Evolutionary conservation across 2,888 invertebrate genomes (phyloP), one percentile per base, ranked within the genome.

Genomic region (Pelosia muscerda): DNA sequence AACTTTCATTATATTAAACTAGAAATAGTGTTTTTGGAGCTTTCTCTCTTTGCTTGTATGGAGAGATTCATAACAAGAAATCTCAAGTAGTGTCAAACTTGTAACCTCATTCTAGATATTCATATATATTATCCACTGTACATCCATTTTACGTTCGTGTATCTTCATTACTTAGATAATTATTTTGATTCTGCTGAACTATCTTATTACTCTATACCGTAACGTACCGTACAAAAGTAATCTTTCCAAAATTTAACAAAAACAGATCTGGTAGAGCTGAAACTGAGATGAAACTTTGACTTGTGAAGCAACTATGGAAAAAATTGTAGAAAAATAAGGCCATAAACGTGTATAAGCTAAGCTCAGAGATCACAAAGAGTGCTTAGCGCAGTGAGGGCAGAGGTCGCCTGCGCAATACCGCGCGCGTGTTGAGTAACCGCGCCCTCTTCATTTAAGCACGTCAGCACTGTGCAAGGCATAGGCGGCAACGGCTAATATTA

Each of bases 331-430:
- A 15, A 28, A 31, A 34, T 63, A 63, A 54, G 53, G 23, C 22
- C 23, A 5, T 54, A 31, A 63, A 34, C n/a, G 4, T 54, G 19
- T 54, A 31, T 63, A 54, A 63, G 31, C 25, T 56, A 58, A 56
- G 65, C 34, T 69, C 58, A 65, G 58, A 23, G 54, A 58, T 67
- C 68, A 72, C 68, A 70, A 69, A 63, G 71, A 72, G 68, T 61
- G 49, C 68, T 70, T 59, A 66, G 22, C 65, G 65, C 28, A 57
- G 70, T 69, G 74, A 76, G 80, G 78, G 72, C 80, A 78, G 72
- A 75, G 81, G 81, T 81, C 75, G 75, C 66, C 76, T 80, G 79
- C 82, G 84, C 84, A 85, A 80, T 73, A 65, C 65, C 22, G 49
- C 66, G 8, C n/a, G 59, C 57, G 49, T 22, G 54, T 80, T 81